Conservation (phyloP, 1,140 invertebrate species). For the Megalonaias nervosa region DNA sequence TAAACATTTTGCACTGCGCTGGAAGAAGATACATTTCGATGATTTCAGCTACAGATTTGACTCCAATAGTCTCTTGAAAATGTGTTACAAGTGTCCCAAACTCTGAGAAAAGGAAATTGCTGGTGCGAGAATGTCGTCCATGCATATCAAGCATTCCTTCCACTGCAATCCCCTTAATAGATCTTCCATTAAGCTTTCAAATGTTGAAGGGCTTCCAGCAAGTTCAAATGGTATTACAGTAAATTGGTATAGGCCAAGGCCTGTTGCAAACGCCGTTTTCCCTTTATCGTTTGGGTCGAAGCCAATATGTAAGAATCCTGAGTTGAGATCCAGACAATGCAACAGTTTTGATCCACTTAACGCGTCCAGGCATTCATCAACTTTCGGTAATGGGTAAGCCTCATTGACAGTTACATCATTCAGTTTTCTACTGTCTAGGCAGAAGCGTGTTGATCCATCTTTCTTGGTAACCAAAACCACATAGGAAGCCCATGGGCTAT, state of each 20-base stretch:
- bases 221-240: slow-evolving; percentile 29
- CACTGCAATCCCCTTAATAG: too few species aligned
- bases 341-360: neutral
- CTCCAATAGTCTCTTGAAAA: too few species aligned
- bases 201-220: slow-evolving; percentile 32
- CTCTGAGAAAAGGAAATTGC: too few species aligned
- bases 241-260: neutral
- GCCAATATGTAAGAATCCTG: slow-evolving; percentile 55
- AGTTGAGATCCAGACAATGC: slow-evolving; percentile 10
- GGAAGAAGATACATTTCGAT: too few species aligned
- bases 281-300: slow-evolving; percentile 54
- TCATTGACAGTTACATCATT: slow-evolving; percentile 37
- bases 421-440: slow-evolving; percentile 71
- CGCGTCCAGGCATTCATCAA: slow-evolving; percentile 28
- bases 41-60: too few species aligned
- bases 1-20: too few species aligned
- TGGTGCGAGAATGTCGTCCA: too few species aligned
- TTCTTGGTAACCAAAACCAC: slow-evolving; percentile 73
- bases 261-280: slow-evolving; percentile 49
- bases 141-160: too few species aligned
- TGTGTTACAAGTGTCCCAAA: too few species aligned
- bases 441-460: slow-evolving; percentile 71
- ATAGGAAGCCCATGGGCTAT: slow-evolving; percentile 52
- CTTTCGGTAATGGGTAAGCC: slow-evolving; percentile 41
- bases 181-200: slow-evolving; percentile 20